Evolutionary conservation across 2,113 vertebrate species (phyloP).

Genomic region (Siphamia tubifer): DNA sequence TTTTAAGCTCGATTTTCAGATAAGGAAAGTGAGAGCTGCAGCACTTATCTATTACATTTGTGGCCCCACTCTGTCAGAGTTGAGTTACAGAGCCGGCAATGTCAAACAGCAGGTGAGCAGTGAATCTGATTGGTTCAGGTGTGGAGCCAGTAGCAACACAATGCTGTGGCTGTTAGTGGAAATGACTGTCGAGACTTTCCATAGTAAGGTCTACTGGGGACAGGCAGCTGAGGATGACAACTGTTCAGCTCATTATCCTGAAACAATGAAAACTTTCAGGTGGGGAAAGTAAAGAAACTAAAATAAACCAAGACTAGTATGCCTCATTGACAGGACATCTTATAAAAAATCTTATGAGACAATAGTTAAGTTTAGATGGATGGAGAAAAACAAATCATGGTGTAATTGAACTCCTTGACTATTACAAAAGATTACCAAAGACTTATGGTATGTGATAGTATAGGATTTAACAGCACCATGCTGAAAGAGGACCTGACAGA

Average conservation of each 20-base stretch:
- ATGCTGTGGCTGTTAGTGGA: constrained; percentile 5
- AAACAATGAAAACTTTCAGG: not conserved
- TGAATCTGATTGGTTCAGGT: constrained; percentile 32
- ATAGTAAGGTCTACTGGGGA: constrained; percentile 3
- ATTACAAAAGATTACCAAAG: constrained; percentile 34
- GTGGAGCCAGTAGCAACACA: not conserved
- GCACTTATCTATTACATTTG: not conserved
- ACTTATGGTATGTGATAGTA: constrained; percentile 15
- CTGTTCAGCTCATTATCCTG: constrained; percentile 1
- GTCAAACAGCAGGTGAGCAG: constrained; percentile 1
- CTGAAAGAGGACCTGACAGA: constrained; percentile 44
- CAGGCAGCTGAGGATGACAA: not conserved
- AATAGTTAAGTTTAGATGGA: not conserved
- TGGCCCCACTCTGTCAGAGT: not conserved
- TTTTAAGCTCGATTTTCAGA: not conserved
- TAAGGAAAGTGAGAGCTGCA: constrained; percentile 3
- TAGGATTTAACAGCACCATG: constrained; percentile 35
- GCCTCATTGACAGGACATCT: not conserved
- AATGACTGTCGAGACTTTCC: constrained; percentile 32
- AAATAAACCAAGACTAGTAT: not conserved
- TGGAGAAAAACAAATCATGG: not conserved
- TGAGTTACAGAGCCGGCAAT: not conserved
- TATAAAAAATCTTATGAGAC: not conserved
- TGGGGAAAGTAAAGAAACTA: not conserved
- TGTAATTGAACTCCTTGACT: not conserved